Conservation (phyloP, 2,113 vertebrate species). For the Chitala chitala region DNA sequence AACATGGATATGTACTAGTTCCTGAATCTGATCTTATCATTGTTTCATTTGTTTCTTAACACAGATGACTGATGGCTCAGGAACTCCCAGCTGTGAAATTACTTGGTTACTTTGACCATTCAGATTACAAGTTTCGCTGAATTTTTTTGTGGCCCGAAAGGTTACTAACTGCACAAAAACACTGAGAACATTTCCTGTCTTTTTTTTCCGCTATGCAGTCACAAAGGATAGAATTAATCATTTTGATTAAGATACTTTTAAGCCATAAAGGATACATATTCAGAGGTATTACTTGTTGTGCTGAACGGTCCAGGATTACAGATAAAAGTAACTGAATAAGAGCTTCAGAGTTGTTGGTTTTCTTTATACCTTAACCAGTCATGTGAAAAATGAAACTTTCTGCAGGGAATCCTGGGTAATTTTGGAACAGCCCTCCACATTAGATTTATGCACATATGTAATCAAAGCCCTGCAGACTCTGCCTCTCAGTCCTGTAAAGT, state of each 20-base stretch:
- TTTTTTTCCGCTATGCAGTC: not conserved
- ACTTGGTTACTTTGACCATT: not conserved
- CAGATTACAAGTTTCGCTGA: not conserved
- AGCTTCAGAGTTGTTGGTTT: not conserved
- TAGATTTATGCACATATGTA: no score
- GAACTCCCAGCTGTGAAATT: not conserved
- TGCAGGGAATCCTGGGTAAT: not conserved
- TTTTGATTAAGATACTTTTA: not conserved
- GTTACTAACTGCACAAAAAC: not conserved
- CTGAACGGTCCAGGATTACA: not conserved
- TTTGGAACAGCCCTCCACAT: not conserved
- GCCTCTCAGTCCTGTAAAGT: no score
- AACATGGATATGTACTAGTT: not conserved
- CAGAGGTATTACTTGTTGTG: not conserved
- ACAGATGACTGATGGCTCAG: no score
- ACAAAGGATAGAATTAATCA: not conserved
- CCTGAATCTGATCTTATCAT: not conserved
- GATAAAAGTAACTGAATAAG: slow-evolving; percentile 2
- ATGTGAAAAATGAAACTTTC: not conserved
- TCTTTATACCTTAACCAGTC: not conserved
- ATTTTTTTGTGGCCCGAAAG: no score
- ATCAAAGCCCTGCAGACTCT: no score
- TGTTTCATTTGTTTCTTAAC: not conserved
- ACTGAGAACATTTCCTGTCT: not conserved
- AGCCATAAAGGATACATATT: slow-evolving; percentile 1